Conservation (phyloP, 2,113 vertebrate species). For the Tautogolabrus adspersus region DNA sequence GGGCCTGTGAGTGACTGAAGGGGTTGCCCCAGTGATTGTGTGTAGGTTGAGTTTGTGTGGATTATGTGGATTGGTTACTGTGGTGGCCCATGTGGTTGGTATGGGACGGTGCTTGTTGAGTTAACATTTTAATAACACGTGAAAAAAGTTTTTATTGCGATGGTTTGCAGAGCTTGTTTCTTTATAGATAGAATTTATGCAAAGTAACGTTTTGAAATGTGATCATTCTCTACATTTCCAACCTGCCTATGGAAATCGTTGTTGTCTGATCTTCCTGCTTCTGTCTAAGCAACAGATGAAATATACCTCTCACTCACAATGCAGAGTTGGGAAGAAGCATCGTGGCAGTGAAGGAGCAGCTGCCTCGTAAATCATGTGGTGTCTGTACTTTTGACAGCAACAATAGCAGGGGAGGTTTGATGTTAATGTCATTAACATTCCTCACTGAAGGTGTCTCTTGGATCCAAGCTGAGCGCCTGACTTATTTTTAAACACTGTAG, state of each 20-base stretch:
- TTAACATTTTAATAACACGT: not conserved
- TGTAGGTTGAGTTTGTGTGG: slow-evolving; percentile 55
- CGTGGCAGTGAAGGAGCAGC: slow-evolving; percentile 53
- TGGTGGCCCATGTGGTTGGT: slow-evolving; percentile 57
- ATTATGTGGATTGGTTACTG: slow-evolving; percentile 48
- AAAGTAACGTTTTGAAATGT: slow-evolving; percentile 9
- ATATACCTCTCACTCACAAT: slow-evolving; percentile 34
- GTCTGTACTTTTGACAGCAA: slow-evolving; percentile 68
- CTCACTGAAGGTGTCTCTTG: slow-evolving; percentile 58
- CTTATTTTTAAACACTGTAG: slow-evolving; percentile 49
- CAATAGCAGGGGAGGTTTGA: slow-evolving; percentile 68
- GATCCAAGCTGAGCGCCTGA: slow-evolving; percentile 31
- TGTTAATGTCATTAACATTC: slow-evolving; percentile 81
- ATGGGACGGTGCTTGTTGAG: not conserved
- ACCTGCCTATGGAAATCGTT: not conserved
- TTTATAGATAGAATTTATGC: slow-evolving; percentile 14
- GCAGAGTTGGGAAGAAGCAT: slow-evolving; percentile 37
- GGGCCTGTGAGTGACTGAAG: slow-evolving; percentile 51
- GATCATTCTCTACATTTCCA: slow-evolving; percentile 3
- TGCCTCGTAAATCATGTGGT: slow-evolving; percentile 64
- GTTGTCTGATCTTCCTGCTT: slow-evolving; percentile 6
- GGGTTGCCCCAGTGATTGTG: slow-evolving; percentile 65
- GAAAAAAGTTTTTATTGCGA: not conserved
- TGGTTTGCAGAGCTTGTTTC: slow-evolving; percentile 6
- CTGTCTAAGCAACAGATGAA: slow-evolving; percentile 22